Base-by-base conservation (phyloP, 2,888 invertebrate genomes). In the Rhodophaea formosa region DNA sequence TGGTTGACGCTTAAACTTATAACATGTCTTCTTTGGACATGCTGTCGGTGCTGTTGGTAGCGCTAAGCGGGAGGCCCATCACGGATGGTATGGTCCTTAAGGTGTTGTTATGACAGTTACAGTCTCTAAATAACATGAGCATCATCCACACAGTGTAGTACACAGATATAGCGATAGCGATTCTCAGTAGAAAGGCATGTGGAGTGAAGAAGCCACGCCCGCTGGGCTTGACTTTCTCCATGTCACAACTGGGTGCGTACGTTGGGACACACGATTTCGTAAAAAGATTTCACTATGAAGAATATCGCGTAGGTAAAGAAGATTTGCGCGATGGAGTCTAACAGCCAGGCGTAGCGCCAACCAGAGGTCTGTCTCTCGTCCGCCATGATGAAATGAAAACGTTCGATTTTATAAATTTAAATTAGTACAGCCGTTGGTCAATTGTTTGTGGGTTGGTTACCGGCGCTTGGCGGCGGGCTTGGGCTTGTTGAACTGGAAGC, bases 401-500 rank as follows among this genome's bases (percentile, higher is more conserved):
- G 39, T 35, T 53, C 17, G 39, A 23, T 1, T 53, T 53, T 14
- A 3, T n/a, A n/a, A 23, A 42, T 35, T 35, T 35, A 6, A 12
- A 35, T 52, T 16, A n/a, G 39, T n/a, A 8, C 12, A 39, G 39
- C 39, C 12, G n/a, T 23, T 3, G 23, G 23, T 39, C n/a, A 35
- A 10, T 12, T 35, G 30, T 30, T 30, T 30, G 35, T 39, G 39
- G 8, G 8, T 10, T 15, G 65, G 77, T 79, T 91, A 90, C 79
- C 88, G 85, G 43, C 80, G 80, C 63, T 75, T 82, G 59, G 77
- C 66, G 14, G 73, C 60, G 70, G 88, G 78, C 89, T 94, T 70
- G 64, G 95, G 93, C 74, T 97, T 97, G 81, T 97, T 97, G 84
- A 95, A 96, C 68, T 94, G 88, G 91, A 94, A 97, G 71, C 91